Evolutionary conservation across 2,113 vertebrate genomes (phyloP).

Genomic region (Peromyscus californicus): DNA sequence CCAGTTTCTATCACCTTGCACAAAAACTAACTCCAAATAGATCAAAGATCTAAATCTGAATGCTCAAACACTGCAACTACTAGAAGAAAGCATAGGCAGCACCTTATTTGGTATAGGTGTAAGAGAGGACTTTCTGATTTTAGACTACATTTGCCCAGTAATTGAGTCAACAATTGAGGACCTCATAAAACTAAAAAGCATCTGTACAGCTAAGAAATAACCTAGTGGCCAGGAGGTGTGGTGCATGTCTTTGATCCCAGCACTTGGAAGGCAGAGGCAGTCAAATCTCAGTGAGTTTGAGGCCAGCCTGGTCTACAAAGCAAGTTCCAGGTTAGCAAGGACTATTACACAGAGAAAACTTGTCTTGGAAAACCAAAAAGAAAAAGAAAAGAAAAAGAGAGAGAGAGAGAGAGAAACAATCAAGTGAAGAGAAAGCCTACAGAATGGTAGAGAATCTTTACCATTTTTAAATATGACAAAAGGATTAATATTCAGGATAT

Average conservation of each 20-base stretch:
- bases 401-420: background rate
- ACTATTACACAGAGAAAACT: background rate
- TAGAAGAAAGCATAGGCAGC: background rate
- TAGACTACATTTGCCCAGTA: background rate
- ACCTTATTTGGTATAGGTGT: background rate
- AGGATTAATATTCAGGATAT: background rate
- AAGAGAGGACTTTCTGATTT: background rate
- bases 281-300: background rate
- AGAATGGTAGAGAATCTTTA: background rate
- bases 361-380: background rate
- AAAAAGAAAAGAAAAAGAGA: too few species aligned
- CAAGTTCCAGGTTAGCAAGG: background rate
- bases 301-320: background rate
- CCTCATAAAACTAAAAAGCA: background rate
- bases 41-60: background rate
- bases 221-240: background rate
- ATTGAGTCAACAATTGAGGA: background rate
- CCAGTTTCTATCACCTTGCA: background rate
- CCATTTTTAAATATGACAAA: background rate
- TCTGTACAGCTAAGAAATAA: background rate
- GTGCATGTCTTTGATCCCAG: background rate
- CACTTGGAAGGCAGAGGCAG: background rate
- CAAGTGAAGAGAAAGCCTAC: background rate
- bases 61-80: background rate
- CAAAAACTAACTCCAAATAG: background rate